phyloP scores from a whole-genome alignment of 2,888 invertebrate genomes.

The Meandrusa payeni region DNA sequence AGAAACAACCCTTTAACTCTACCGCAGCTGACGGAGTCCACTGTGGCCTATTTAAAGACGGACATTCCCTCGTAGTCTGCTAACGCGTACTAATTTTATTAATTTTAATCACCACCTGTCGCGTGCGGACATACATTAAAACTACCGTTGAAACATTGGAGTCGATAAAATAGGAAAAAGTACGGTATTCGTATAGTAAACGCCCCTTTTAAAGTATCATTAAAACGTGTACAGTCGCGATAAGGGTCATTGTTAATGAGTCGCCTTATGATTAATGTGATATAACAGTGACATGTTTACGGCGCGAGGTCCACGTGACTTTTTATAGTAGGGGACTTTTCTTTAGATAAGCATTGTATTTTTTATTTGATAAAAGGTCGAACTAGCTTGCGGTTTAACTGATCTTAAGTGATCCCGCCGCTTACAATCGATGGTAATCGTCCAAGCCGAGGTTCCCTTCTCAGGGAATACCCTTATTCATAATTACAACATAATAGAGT shows the following conservation, averaged over 20 bases:
- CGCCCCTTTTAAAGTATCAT: slow-evolving; percentile 69
- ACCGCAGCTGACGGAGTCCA: slow-evolving; percentile 11
- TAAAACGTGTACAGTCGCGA: slow-evolving; percentile 62
- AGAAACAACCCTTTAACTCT: slow-evolving; percentile 26
- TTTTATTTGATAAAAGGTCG: no score
- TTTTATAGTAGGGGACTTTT: slow-evolving; percentile 33
- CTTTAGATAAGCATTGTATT: slow-evolving; percentile 12
- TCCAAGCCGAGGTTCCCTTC: no score
- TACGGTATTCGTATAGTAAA: slow-evolving; percentile 42
- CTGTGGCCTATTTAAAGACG: slow-evolving; percentile 38
- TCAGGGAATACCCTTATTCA: no score
- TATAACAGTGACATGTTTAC: slow-evolving; percentile 48
- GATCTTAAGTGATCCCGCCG: no score
- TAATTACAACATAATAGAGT: no score
- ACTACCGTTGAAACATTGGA: slow-evolving; percentile 62
- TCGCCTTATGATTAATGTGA: slow-evolving; percentile 52
- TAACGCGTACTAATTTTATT: slow-evolving; percentile 65
- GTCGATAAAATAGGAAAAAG: slow-evolving; percentile 61
- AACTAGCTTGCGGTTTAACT: no score
- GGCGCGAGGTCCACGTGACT: slow-evolving; percentile 36
- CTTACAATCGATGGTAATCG: no score
- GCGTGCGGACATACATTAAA: slow-evolving; percentile 74
- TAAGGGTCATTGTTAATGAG: slow-evolving; percentile 72
- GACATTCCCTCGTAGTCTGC: slow-evolving; percentile 34
- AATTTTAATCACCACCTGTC: slow-evolving; percentile 72